A percentile compares a stretch with the other conserved stretches of the same genome.
Conservation (phyloP, 2,797 vertebrate species). For the Hoplostethus atlanticus region DNA sequence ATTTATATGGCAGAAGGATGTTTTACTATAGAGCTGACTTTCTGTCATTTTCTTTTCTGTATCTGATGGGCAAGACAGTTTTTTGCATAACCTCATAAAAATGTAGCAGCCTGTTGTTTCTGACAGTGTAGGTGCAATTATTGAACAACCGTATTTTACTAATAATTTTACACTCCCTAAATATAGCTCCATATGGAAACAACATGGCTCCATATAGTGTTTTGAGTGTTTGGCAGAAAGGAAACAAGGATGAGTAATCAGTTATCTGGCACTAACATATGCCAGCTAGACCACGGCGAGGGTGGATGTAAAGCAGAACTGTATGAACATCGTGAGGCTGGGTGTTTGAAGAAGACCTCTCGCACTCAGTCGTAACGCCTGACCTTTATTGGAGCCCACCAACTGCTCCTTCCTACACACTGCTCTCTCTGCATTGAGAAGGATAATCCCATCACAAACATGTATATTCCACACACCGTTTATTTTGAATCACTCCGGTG, state of each 20-base stretch:
- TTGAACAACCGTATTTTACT: neutral
- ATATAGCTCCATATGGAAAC: constrained; percentile 30
- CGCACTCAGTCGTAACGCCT: constrained; percentile 40
- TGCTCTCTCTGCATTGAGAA: constrained; percentile 27
- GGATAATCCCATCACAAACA: constrained; percentile 67
- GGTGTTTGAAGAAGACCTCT: constrained; percentile 63
- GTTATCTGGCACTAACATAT: constrained; percentile 65
- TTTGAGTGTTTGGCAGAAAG: constrained; percentile 25
- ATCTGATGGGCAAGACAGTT: neutral
- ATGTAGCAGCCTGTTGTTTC: neutral
- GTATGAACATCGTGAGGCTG: constrained; percentile 29
- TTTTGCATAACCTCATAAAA: constrained; percentile 6
- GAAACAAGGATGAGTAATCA: constrained; percentile 13
- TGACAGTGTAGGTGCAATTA: too few species aligned
- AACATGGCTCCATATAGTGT: constrained; percentile 31
- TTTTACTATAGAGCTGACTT: constrained; percentile 10
- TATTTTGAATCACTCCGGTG: constrained; percentile 11
- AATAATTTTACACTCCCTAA: neutral
- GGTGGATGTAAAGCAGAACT: constrained; percentile 41
- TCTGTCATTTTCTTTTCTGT: neutral
- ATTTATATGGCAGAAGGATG: neutral
- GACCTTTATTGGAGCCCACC: constrained; percentile 70
- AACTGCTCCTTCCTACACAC: constrained; percentile 35
- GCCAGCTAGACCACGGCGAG: constrained; percentile 47
- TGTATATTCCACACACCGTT: constrained; percentile 21